phyloP scores from a whole-genome alignment of 1,140 invertebrate genomes.

The Sycobia sp. region DNA sequence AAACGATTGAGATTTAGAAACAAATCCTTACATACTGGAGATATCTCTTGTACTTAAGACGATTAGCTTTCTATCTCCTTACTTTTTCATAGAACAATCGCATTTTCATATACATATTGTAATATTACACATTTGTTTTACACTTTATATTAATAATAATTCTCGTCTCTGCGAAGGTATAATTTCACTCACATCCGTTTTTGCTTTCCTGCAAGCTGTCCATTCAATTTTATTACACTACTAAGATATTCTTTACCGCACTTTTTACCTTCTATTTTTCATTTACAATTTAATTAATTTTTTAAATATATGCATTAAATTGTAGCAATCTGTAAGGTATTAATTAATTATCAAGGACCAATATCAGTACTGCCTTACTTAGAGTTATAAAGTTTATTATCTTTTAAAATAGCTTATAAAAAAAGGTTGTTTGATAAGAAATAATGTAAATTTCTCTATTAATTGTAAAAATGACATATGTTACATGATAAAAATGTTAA shows the following conservation, averaged over 20 bases:
- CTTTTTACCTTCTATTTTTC: constrained; percentile 11
- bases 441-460: too few species aligned
- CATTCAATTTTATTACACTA: constrained; percentile 10
- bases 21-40: constrained; percentile 17
- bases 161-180: constrained; percentile 9
- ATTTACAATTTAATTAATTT: constrained; percentile 17
- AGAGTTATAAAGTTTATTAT: too few species aligned
- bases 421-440: too few species aligned
- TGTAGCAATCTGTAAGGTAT: too few species aligned
- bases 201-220: background rate
- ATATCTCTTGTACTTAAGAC: constrained; percentile 14
- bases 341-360: constrained; percentile 14
- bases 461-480: too few species aligned
- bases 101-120: constrained; percentile 33
- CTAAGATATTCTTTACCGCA: constrained; percentile 12
- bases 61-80: constrained; percentile 10
- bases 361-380: constrained; percentile 1
- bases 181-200: constrained; percentile 1
- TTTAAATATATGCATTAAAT: too few species aligned
- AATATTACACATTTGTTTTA: constrained; percentile 36
- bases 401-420: too few species aligned
- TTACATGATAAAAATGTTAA: too few species aligned
- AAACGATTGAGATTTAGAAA: constrained; percentile 13
- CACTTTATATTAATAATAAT: constrained; percentile 28
- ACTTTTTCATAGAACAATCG: constrained; percentile 29